These are phyloP conservation scores for Drosophila quadrilineata DNA, from an alignment of 1,140 invertebrate species.

Conservation along the genomic window DNA sequence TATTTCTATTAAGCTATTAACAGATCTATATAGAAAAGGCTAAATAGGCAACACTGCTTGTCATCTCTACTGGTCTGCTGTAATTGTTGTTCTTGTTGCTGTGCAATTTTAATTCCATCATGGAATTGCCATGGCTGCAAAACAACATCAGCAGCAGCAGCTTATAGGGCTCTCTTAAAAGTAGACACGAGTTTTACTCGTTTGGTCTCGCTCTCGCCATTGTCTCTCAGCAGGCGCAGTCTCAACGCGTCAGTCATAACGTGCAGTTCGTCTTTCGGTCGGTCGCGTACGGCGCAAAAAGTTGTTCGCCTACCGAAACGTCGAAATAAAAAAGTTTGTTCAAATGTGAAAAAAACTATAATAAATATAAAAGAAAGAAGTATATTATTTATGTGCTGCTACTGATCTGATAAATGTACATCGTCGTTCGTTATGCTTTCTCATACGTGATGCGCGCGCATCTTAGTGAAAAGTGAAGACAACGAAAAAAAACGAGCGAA, in stretches of 20 bases:
- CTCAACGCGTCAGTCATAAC: constrained; percentile 29
- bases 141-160: constrained; percentile 11
- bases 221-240: constrained; percentile 22
- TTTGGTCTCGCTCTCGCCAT: background rate
- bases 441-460: constrained; percentile 13
- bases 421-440: background rate
- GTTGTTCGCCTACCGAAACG: constrained; percentile 34
- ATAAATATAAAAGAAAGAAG: too few species aligned
- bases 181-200: background rate
- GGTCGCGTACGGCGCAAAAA: too few species aligned
- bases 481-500: constrained; percentile 4
- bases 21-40: too few species aligned
- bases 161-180: constrained; percentile 7
- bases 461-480: constrained; percentile 39
- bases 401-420: constrained; percentile 15
- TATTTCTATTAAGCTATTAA: too few species aligned
- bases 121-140: constrained; percentile 32
- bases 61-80: too few species aligned
- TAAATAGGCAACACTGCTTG: too few species aligned
- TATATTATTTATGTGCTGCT: constrained; percentile 3
- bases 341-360: constrained; percentile 29
- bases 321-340: constrained; percentile 17
- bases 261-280: constrained; percentile 36
- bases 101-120: constrained; percentile 41
- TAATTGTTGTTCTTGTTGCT: constrained; percentile 22